Evolutionary conservation across 2,797 vertebrate genomes (phyloP).

Genomic region (Sphenopsis melanotis): DNA sequence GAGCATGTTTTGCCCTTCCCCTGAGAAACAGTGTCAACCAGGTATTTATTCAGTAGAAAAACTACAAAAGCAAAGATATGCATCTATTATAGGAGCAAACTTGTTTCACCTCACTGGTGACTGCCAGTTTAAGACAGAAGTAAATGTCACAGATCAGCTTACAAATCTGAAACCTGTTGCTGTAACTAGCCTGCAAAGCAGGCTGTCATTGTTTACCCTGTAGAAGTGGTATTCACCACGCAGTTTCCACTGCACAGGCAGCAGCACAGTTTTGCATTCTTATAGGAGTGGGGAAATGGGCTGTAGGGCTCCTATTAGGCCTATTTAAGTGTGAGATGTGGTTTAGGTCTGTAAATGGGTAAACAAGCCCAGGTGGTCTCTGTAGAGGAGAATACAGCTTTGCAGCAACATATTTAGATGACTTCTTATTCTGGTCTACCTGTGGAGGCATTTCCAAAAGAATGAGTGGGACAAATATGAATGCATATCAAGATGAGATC

Average conservation of each 20-base stretch:
- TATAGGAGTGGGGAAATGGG: neutral
- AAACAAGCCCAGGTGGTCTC: neutral
- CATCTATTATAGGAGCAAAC: neutral
- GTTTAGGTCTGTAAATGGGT: neutral
- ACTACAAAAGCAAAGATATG: neutral
- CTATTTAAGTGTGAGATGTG: neutral
- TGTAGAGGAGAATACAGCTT: neutral
- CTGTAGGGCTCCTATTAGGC: neutral
- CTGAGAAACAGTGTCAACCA: neutral
- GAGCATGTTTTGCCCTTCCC: neutral
- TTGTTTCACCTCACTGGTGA: neutral
- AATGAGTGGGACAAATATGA: neutral
- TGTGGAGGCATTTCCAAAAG: neutral
- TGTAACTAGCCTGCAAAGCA: neutral
- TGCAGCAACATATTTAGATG: neutral
- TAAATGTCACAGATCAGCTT: neutral
- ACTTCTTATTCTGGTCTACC: neutral
- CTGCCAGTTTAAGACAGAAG: neutral
- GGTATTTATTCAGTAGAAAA: neutral
- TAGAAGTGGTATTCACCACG: neutral
- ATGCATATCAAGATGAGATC: fast-evolving
- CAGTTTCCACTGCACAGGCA: neutral
- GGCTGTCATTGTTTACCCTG: neutral
- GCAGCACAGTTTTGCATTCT: neutral
- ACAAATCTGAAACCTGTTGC: neutral